Percentiles rank a stretch among this genome's conserved stretches.
Conservation (phyloP, 2,113 vertebrate species). For the Stomatorhinus ivindoensis region DNA sequence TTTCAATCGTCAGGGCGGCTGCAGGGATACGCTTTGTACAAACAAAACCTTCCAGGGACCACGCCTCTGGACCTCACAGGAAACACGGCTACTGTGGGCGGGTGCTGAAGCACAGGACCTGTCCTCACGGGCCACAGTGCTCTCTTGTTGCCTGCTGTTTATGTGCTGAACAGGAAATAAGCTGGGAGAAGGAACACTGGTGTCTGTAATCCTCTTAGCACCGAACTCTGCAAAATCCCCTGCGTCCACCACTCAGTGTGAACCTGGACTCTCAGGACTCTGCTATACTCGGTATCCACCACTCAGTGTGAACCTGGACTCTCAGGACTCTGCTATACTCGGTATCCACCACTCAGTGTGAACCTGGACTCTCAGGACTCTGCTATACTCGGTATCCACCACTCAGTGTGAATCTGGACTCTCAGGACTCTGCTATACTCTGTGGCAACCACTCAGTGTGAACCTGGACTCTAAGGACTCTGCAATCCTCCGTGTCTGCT, state of each 20-base stretch:
- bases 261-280: neutral
- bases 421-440: neutral
- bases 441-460: neutral
- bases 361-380: neutral
- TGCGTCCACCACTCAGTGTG: slow-evolving; percentile 2
- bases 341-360: neutral
- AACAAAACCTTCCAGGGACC: neutral
- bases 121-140: slow-evolving; percentile 3
- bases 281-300: neutral
- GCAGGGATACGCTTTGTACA: neutral
- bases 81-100: neutral
- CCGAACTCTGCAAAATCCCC: neutral
- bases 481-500: neutral
- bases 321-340: neutral
- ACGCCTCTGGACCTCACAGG: neutral
- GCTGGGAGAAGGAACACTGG: slow-evolving; percentile 3
- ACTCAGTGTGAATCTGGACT: neutral
- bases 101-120: neutral
- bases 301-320: neutral
- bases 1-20: neutral
- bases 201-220: slow-evolving; percentile 22
- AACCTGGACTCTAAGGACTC: neutral
- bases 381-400: neutral
- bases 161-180: neutral
- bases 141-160: slow-evolving; percentile 8